Conservation (phyloP, 2,888 invertebrate genomes). For the Mesoligia furuncula region DNA sequence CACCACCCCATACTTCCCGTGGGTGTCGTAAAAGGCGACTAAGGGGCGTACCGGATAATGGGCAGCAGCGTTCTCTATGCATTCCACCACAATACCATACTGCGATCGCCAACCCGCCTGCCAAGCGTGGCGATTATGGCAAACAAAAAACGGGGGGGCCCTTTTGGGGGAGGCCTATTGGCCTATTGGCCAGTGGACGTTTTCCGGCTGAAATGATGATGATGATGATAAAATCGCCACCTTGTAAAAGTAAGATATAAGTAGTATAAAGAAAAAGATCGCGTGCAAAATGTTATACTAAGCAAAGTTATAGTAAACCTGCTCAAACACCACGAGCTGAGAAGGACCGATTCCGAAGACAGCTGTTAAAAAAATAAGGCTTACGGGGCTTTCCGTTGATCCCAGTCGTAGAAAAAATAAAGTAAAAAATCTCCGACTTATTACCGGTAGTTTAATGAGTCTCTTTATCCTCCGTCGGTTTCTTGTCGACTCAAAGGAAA, state of each 20-base stretch:
- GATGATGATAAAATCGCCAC: too few relatives aligned
- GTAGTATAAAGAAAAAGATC: not conserved
- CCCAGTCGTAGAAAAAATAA: not conserved
- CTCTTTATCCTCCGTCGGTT: not conserved
- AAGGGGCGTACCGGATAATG: too few relatives aligned
- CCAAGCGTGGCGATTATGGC: too few relatives aligned
- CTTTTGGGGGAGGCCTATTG: too few relatives aligned
- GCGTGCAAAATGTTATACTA: not conserved
- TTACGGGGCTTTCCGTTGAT: not conserved
- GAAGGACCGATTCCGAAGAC: not conserved
- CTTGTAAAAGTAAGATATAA: not conserved
- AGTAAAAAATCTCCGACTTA: slow-evolving; percentile 5
- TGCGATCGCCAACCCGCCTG: too few relatives aligned
- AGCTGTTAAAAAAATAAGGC: not conserved
- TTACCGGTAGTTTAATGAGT: slow-evolving; percentile 13
- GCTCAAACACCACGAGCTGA: not conserved
- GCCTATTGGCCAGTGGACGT: too few relatives aligned
- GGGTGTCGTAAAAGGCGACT: too few relatives aligned
- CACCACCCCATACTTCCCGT: too few relatives aligned
- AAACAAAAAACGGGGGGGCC: too few relatives aligned
- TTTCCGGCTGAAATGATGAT: too few relatives aligned
- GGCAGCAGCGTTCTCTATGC: too few relatives aligned
- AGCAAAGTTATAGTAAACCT: not conserved
- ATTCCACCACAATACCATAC: too few relatives aligned
- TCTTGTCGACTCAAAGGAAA: not conserved